Base-by-base conservation (phyloP, 2,113 vertebrate genomes). In the Chauna torquata region DNA sequence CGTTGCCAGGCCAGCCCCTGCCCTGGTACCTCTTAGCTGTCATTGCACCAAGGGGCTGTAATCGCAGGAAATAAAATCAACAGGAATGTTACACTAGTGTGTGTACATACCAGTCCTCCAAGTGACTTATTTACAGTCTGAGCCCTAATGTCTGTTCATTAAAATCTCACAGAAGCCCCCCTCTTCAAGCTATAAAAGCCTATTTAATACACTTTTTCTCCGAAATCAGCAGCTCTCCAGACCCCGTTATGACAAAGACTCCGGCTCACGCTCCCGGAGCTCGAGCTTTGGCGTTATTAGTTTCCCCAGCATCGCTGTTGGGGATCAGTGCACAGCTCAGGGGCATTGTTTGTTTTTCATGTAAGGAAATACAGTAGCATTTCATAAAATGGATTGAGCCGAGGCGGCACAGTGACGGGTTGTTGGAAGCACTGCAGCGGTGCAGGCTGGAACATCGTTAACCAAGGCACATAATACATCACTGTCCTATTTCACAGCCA, bases 121-220 rank as follows among this genome's bases (percentile, higher is more conserved):
- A 95, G 40, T 86, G 70, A 80, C 62, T 94, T 94, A 90, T 93
- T 96, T 95, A 93, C 92, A 85, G 50, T 65, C 80, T 83, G 79
- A 68, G 47, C 65, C 24, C 3, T 88, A 82, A 88, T 28, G 57
- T 65, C 83, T 90, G 3, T 91, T 97, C 87, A 93, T 94, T 96
- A 93, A 95, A 93, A 88, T 64, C 88, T 95, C 89, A 77, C 81
- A 90, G 59, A 86, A 92, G 54, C 52, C 23, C 83, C 72, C 72
- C 80, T 62, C 64, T 86, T 75, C 45, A 32, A 52, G 76, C 61
- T 76, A 38, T 57, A 92, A 54, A 94, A 90, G 45, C 80, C 61
- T 68, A 25, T 61, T 92, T 96, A 92, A 88, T 71, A 49, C 38
- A 16, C 49, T 79, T 27, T 58, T 88, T 58, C 86, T 88, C 58